Evolutionary conservation across 2,113 vertebrate species (phyloP).

Genomic region (Cricetomys ansorgei): DNA sequence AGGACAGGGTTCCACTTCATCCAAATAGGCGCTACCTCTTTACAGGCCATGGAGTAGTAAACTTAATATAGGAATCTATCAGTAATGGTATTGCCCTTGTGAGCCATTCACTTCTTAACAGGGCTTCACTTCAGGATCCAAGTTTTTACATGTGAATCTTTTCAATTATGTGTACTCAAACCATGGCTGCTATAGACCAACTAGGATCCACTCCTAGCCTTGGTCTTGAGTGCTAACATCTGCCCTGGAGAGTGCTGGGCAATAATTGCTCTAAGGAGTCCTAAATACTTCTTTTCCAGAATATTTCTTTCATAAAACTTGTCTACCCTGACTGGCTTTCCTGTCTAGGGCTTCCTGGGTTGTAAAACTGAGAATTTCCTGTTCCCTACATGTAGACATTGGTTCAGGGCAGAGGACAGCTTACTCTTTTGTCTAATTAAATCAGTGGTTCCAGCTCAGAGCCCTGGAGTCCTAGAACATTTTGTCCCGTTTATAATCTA

Average conservation of each 20-base stretch:
- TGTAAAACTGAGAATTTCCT: neutral
- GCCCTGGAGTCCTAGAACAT: too few relatives aligned
- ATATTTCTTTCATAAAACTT: neutral
- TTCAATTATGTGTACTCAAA: neutral
- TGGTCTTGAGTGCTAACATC: neutral
- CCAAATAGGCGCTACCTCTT: neutral
- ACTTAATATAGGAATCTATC: neutral
- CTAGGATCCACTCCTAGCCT: neutral
- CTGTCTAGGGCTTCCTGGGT: neutral
- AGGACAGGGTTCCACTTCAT: neutral
- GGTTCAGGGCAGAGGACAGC: too few relatives aligned
- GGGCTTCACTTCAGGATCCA: neutral
- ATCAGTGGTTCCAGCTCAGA: too few relatives aligned
- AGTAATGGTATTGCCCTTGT: neutral
- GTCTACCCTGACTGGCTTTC: neutral
- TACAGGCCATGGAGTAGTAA: neutral
- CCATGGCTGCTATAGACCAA: neutral
- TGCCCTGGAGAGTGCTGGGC: neutral
- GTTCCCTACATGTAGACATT: too few relatives aligned
- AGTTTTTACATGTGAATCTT: neutral
- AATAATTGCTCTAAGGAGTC: neutral
- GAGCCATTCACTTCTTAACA: neutral
- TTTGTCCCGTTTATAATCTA: too few relatives aligned
- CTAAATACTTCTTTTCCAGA: neutral
- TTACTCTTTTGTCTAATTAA: too few relatives aligned